Evolutionary conservation across 2,888 invertebrate genomes (phyloP).

Genomic region (Thereva nobilitata): DNA sequence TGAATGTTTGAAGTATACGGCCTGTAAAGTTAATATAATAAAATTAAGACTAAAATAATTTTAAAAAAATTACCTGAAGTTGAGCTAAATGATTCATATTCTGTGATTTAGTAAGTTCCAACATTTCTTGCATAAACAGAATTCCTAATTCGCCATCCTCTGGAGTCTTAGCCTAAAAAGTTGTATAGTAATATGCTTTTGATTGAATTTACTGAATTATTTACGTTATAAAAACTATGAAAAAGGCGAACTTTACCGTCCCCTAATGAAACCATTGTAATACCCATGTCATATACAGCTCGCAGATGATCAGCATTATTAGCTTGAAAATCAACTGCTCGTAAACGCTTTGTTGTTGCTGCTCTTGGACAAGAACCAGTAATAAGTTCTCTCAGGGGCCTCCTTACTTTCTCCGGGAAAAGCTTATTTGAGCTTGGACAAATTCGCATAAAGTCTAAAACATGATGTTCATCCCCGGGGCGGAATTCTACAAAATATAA

Average conservation of each 20-base stretch:
- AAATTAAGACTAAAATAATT: not conserved
- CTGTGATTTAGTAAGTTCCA: conserved; percentile 80
- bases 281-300: conserved; percentile 91
- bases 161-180: conserved; percentile 74
- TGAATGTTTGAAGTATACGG: conserved; percentile 57
- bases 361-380: conserved; percentile 76
- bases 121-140: conserved; percentile 96
- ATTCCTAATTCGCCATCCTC: conserved; percentile 91
- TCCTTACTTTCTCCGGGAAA: conserved; percentile 81
- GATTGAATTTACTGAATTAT: conserved; percentile 47
- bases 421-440: conserved; percentile 86
- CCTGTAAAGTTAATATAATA: conserved; percentile 47
- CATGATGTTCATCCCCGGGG: conserved; percentile 62
- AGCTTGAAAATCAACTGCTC: conserved; percentile 75
- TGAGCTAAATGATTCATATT: conserved; percentile 55
- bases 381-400: conserved; percentile 82
- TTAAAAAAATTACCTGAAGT: conserved; percentile 50
- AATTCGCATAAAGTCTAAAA: conserved; percentile 64
- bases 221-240: conserved; percentile 85
- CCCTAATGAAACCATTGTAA: conserved; percentile 82
- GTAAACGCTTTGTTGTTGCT: conserved; percentile 64
- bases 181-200: not conserved
- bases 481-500: conserved; percentile 54
- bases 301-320: conserved; percentile 86
- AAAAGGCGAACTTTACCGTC: conserved; percentile 92